These are phyloP conservation scores for Sussaba pulchella DNA, from an alignment of 2,888 invertebrate genomes.

Conservation along the genomic window DNA sequence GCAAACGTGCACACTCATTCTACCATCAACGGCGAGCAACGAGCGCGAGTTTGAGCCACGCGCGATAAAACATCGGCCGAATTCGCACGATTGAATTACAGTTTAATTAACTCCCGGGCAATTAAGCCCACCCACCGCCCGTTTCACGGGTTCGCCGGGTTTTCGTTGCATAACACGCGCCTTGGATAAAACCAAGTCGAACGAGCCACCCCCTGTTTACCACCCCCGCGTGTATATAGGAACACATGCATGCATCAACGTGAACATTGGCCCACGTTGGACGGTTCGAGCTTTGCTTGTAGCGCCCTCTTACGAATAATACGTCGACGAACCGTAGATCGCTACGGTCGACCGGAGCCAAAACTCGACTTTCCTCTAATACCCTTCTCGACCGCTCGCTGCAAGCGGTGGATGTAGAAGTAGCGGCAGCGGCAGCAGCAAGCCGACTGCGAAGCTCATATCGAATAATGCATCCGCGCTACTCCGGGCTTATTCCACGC, in stretches of 20 bases:
- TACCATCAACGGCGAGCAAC: slow-evolving; percentile 51
- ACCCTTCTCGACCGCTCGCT: slow-evolving; percentile 17
- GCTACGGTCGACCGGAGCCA: slow-evolving; percentile 62
- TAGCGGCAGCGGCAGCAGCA: slow-evolving; percentile 11
- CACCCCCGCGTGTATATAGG: not conserved
- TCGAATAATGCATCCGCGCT: slow-evolving; percentile 77
- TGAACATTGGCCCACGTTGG: not conserved
- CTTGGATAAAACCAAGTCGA: not conserved
- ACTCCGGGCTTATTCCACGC: slow-evolving; percentile 68
- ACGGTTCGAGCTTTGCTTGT: not conserved
- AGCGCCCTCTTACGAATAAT: slow-evolving; percentile 66
- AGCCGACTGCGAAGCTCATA: slow-evolving; percentile 66
- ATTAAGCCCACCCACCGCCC: slow-evolving; percentile 77
- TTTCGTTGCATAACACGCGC: not conserved
- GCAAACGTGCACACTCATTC: slow-evolving; percentile 54
- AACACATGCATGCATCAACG: slow-evolving; percentile 33
- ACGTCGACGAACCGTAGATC: slow-evolving; percentile 54
- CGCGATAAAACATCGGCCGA: slow-evolving; percentile 82
- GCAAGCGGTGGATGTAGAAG: not conserved
- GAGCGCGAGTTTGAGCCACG: slow-evolving; percentile 62
- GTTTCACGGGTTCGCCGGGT: slow-evolving; percentile 2
- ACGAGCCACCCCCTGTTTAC: too few species aligned
- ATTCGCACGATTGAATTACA: slow-evolving; percentile 83
- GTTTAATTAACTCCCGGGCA: slow-evolving; percentile 83
- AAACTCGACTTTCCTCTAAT: slow-evolving; percentile 55